Evolutionary conservation across 2,888 invertebrate species (phyloP).

Genomic region (Philopedon plagiatum): DNA sequence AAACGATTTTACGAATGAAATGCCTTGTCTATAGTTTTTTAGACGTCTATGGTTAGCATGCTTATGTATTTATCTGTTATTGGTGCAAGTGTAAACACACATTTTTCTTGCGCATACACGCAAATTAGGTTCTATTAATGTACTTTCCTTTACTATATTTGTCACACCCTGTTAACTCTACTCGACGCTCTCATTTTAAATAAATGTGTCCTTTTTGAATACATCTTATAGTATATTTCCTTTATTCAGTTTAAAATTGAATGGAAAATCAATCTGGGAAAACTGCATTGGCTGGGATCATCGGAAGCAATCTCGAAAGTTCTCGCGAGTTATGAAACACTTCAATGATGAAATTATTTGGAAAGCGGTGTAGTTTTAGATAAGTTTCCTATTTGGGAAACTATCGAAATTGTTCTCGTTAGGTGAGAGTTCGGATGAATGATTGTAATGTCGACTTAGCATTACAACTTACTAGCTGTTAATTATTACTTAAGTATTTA

Average conservation of each 20-base stretch:
- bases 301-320: conserved; percentile 58
- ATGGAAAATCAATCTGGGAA: conserved; percentile 64
- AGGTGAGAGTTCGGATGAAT: conserved; percentile 29
- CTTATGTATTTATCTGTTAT: too few relatives aligned
- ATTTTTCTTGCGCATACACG: too few relatives aligned
- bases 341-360: conserved; percentile 65
- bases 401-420: conserved; percentile 20
- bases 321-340: conserved; percentile 62
- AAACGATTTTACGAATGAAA: too few relatives aligned
- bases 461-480: background rate
- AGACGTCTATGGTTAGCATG: too few relatives aligned
- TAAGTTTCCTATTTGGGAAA: conserved; percentile 34
- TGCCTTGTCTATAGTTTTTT: too few relatives aligned
- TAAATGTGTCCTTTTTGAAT: too few relatives aligned
- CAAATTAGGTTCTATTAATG: too few relatives aligned
- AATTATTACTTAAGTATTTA: too few relatives aligned
- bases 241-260: conserved; percentile 59
- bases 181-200: too few relatives aligned
- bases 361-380: conserved; percentile 60
- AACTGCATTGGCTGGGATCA: conserved; percentile 50
- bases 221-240: conserved; percentile 52
- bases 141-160: too few relatives aligned
- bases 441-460: background rate
- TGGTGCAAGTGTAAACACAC: too few relatives aligned
- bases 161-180: too few relatives aligned